These are phyloP conservation scores for Nemapogon koenigi DNA, from an alignment of 2,888 invertebrate species.

Conservation along the genomic window DNA sequence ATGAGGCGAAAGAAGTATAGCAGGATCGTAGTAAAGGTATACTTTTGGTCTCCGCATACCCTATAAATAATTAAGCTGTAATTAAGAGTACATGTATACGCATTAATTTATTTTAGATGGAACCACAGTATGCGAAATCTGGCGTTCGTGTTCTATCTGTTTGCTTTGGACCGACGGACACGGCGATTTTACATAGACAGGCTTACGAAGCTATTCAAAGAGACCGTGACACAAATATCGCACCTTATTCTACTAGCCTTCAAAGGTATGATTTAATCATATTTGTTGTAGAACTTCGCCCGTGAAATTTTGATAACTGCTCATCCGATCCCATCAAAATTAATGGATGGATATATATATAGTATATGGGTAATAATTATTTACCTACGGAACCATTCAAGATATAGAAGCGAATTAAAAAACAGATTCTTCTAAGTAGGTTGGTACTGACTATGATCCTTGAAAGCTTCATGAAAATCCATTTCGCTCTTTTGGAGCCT, in stretches of 20 bases:
- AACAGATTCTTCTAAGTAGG: too few relatives aligned
- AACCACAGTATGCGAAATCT: slow-evolving; percentile 26
- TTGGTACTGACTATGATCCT: too few relatives aligned
- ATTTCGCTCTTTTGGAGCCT: too few relatives aligned
- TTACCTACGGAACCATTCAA: too few relatives aligned
- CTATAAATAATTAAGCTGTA: too few relatives aligned
- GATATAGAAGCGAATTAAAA: too few relatives aligned
- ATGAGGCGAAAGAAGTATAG: too few relatives aligned
- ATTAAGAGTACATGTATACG: too few relatives aligned
- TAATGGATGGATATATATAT: background rate
- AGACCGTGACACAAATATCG: slow-evolving; percentile 23
- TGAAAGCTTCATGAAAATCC: too few relatives aligned
- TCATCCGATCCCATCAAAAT: background rate
- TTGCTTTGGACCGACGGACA: slow-evolving; percentile 52
- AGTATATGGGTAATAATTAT: too few relatives aligned
- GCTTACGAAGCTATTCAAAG: slow-evolving; percentile 30
- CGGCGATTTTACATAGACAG: slow-evolving; percentile 37
- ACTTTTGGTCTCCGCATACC: too few relatives aligned
- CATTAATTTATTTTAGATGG: slow-evolving; percentile 26
- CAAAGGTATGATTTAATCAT: slow-evolving; percentile 50
- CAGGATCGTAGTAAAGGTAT: too few relatives aligned
- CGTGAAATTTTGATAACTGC: background rate
- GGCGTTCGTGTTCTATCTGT: slow-evolving; percentile 43
- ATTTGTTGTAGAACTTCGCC: background rate
- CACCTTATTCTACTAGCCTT: slow-evolving; percentile 29